phyloP scores from a whole-genome alignment of 2,113 vertebrate species.

The Xiphias gladius region DNA sequence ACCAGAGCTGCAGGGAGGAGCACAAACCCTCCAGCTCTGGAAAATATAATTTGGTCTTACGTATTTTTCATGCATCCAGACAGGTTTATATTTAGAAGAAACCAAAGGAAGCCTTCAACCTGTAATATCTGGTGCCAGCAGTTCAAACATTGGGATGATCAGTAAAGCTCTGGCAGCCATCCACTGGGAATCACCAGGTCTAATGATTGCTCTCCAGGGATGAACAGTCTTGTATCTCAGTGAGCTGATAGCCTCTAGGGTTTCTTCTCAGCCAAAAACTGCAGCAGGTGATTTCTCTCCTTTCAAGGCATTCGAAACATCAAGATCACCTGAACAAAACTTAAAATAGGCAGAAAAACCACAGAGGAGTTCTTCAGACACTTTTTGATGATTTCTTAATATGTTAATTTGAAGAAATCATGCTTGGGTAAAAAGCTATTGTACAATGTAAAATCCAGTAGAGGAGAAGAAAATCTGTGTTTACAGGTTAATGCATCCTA shows the following conservation, averaged over 20 bases:
- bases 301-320: neutral
- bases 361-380: neutral
- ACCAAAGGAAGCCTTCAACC: conserved; percentile 9
- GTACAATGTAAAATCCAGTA: too few relatives aligned
- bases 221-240: conserved; percentile 8
- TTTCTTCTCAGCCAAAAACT: conserved; percentile 8
- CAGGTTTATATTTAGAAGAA: conserved; percentile 47
- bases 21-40: conserved; percentile 38
- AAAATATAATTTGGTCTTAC: conserved; percentile 33
- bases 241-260: conserved; percentile 20
- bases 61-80: conserved; percentile 24
- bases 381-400: neutral
- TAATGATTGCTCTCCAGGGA: conserved; percentile 22
- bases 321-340: conserved; percentile 19
- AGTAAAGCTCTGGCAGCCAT: neutral
- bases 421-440: neutral
- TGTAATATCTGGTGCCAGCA: neutral
- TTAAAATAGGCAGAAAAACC: neutral
- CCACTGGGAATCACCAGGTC: neutral
- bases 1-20: conserved; percentile 27
- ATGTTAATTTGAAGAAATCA: too few relatives aligned
- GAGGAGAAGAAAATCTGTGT: neutral
- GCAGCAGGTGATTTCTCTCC: conserved; percentile 26
- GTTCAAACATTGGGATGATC: neutral
- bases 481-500: neutral